Percentiles rank a stretch among this genome's conserved stretches.
Evolutionary conservation across 2,888 invertebrate genomes (phyloP).

Genomic region (Ennomos fuscantarius): DNA sequence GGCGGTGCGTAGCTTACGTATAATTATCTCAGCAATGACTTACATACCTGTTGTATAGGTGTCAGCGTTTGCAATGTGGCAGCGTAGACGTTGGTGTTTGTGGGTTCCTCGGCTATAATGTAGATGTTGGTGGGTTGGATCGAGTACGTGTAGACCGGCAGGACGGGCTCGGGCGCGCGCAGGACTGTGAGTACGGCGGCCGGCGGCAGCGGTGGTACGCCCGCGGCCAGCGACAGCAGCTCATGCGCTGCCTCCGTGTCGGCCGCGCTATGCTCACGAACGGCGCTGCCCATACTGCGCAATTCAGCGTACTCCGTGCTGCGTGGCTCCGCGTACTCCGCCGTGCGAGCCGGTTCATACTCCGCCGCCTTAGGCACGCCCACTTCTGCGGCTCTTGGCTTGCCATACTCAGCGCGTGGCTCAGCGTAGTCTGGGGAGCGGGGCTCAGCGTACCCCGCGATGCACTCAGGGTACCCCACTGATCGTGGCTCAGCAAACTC

Average conservation of each 20-base stretch:
- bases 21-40: no score
- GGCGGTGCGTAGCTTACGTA: no score
- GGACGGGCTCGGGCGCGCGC: constrained; percentile 67
- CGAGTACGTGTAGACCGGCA: constrained; percentile 87
- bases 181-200: constrained; percentile 82
- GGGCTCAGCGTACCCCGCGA: constrained; percentile 5
- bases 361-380: constrained; percentile 1
- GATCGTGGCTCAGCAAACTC: constrained; percentile 13
- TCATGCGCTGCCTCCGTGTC: constrained; percentile 96
- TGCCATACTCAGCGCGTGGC: constrained; percentile 5
- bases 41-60: constrained; percentile 50
- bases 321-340: constrained; percentile 24
- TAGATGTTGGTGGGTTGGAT: constrained; percentile 83
- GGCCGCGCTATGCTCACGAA: constrained; percentile 88
- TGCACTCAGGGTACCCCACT: neutral
- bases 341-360: neutral
- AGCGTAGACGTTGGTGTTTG: constrained; percentile 57
- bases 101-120: constrained; percentile 64
- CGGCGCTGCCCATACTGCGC: constrained; percentile 68
- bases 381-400: neutral
- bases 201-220: constrained; percentile 90
- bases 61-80: constrained; percentile 59
- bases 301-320: constrained; percentile 36
- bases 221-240: constrained; percentile 90
- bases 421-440: constrained; percentile 9